Base-by-base conservation (phyloP, 2,113 vertebrate species). In the Alouatta palliata region DNA sequence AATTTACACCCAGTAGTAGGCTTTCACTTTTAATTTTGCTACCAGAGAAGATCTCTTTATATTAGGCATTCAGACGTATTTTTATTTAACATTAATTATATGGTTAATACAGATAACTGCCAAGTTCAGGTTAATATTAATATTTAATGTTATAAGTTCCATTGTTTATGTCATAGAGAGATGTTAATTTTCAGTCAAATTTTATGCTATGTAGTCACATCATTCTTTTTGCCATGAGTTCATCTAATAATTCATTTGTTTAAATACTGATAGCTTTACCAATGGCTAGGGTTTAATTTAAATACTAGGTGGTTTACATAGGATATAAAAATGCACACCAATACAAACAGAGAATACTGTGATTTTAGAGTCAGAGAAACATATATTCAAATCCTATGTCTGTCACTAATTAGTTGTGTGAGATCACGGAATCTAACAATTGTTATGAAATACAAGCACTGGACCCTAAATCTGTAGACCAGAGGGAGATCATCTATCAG, bases 11-110 rank as follows among this genome's bases (percentile, higher is more conserved):
- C 91, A 88, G 66, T 77, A 52, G 94, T 52, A 92, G 12, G 3
- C 32, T 91, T 84, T 95, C 30, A 70, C 40, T 91, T 93, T 91
- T 97, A 56, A 94, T 54, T 52, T 97, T 96, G 0, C 85, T 95
- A 35, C 49, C 30, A 97, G 47, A 89, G 95, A 97, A 97, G 97
- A 32, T 17, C 8, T 96, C n/a, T 79, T 37, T 82, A 81, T 49
- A 95, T 87, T 94, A 84, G 3, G 76, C 7, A 92, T 92, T 90
- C 43, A 73, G 73, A 83, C 3, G 35, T 79, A 35, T 35, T 90
- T 89, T 97, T 95, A 92, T 40, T 77, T 96, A 80, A 75, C 25
- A 84, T 84, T 91, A 92, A 77, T 64, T 85, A 76, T 71, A 35
- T 58, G 13, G 8, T 66, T 94, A 73, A 82, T 77, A 85, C 2